Evolutionary conservation across 2,113 vertebrate species (phyloP), one percentile per base, ranked within the genome.

Genomic region (Sula dactylatra): DNA sequence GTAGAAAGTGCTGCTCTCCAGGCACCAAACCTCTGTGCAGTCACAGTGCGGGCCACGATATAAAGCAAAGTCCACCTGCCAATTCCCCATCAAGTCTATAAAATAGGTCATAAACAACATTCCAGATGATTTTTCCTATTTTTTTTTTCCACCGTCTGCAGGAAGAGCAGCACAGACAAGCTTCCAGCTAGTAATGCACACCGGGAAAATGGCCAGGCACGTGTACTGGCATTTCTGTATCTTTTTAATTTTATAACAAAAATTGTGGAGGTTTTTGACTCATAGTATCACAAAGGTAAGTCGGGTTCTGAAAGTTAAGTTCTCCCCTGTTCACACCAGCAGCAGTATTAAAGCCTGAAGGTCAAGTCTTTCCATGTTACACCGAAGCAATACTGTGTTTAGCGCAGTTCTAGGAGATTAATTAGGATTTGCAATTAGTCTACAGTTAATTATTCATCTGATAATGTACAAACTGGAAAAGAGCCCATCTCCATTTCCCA

Each of bases 401-500:
- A 40, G 86, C 15, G 61, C 27, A 42, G 69, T 89, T 82, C 67
- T 19, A 73, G 62, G 34, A 92, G 71, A 87, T 82, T 91, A 87
- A 97, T 91, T 84, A 95, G 88, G 83, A 79, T 91, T 29, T 93
- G 73, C 83, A 93, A 97, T 97, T 91, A 97, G 73, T 55, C 83
- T 73, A 24, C 49, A 85, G 86, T 94, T 94, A 96, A 97, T 97
- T 97, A 96, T 96, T 97, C 86, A 95, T 96, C 86, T 86, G 90
- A 96, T 96, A 94, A 84, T 76, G 95, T 25, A 74, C 40, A 84
- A 65, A 21, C 69, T 95, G 96, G 90, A 96, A n/a, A 59, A 87
- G 54, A 94, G 93, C 88, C 96, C 26, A 74, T 74, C 86, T 92
- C 76, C 10, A 31, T 70, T 82, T 95, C 59, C 59, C 73, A 86